These are phyloP conservation scores for Ascaphus truei DNA, from an alignment of 2,113 vertebrate genomes.

Conservation along the genomic window DNA sequence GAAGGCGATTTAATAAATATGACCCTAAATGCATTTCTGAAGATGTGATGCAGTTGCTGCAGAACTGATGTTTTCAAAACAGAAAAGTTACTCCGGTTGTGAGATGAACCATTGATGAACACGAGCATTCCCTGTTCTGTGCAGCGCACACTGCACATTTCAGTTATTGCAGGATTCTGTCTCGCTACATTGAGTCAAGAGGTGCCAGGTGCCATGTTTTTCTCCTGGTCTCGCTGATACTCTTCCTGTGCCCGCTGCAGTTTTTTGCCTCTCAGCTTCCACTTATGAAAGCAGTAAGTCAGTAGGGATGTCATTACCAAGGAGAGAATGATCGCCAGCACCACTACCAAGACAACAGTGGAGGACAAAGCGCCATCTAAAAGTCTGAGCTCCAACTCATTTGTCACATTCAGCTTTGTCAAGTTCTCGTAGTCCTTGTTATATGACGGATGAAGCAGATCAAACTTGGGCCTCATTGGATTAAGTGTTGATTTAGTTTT, in stretches of 20 bases:
- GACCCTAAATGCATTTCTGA: neutral
- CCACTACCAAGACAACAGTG: conserved; percentile 54
- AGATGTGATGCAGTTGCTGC: neutral
- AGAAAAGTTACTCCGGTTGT: neutral
- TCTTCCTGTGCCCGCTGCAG: conserved; percentile 64
- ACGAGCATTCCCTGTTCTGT: neutral
- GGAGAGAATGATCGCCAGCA: conserved; percentile 56
- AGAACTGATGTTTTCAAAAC: neutral
- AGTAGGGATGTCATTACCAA: conserved; percentile 55
- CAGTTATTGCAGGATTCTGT: conserved; percentile 14
- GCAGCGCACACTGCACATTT: neutral
- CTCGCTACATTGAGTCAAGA: conserved; percentile 37
- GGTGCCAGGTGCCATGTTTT: conserved; percentile 45
- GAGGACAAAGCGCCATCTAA: conserved; percentile 57
- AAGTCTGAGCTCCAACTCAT: conserved; percentile 40
- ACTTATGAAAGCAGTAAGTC: conserved; percentile 67
- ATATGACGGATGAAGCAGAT: conserved; percentile 40
- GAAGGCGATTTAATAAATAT: neutral
- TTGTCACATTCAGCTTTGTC: conserved; percentile 44
- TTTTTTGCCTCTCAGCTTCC: conserved; percentile 59
- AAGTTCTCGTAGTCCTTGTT: conserved; percentile 38
- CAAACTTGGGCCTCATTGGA: conserved; percentile 56
- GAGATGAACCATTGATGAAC: neutral
- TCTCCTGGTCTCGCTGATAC: conserved; percentile 64
- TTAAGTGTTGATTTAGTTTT: neutral